Base-by-base conservation (phyloP, 23 tunicate genomes). In the Styela plicata region DNA sequence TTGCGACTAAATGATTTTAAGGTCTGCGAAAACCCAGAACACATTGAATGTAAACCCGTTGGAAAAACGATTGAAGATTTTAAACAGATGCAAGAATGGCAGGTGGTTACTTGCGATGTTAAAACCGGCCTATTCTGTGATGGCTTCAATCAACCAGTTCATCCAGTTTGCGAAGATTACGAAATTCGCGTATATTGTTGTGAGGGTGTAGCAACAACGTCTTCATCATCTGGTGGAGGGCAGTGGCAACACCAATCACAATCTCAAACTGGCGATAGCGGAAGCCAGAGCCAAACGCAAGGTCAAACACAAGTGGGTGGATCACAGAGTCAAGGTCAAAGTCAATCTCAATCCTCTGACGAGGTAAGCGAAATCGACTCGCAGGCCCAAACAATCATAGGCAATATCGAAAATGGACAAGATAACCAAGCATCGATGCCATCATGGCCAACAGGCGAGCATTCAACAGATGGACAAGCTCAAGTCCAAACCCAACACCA, bases 81-180 rank as follows among this genome's bases (percentile, higher is more conserved):
- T 62, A 79, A 25, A 29, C 2, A 32, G 20, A 34, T 44, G 73
- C 89, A 88, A 66, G 36, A 85, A 52, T 93, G 98, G 98, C 98
- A 93, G 69, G 76, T 34, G 62, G 98, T 93, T 0, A 79, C 70
- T 25, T 93, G 98, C 53, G 89, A 93, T 63, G 81, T 76, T 20
- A 62, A 76, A 21, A 26, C 66, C 21, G 98, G 98, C 2, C 68
- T 93, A 36, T 64, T 84, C 25, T 93, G 98, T 65, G 53, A 57
- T 25, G 98, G 93, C 0, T 53, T 69, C 35, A 63, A 88, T 2
- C 98, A 93, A 78, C 85, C 93, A 22, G 81, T 77, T 33, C 98
- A 93, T 69, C 98, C 98, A 25, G 77, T 93, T 3, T 93, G 98
- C 63, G 93, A 88, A 63, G 89, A 93, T 85, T 93, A 93, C 66